Evolutionary conservation across 2,888 invertebrate species (phyloP), one percentile per base, ranked within the genome.

Genomic region (Drosophila prolongata): DNA sequence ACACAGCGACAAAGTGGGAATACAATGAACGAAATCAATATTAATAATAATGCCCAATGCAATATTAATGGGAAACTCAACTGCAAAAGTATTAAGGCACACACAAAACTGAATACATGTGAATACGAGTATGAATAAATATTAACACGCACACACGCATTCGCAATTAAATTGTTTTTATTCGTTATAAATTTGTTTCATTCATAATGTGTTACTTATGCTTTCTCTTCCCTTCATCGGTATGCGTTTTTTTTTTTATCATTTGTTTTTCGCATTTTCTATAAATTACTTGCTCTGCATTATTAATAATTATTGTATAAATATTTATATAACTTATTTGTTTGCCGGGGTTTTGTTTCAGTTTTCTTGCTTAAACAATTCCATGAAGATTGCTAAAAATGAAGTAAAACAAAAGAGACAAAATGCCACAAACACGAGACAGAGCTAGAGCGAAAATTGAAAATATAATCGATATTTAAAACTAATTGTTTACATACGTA

Each of bases 141-240:
- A 71, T 71, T 55, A 71, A 71, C 61, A 77, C 74, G 77, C 76
- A 79, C 77, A 83, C 77, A 76, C 78, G 73, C 78, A 75, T 86
- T 77, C 79, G 85, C 79, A 85, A 83, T 79, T 88, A 83, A 84
- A 80, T 82, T 74, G 72, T 80, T 78, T 79, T 81, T 79, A 81
- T 81, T 82, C 73, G 69, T 78, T 78, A 79, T 81, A 79, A 78
- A 77, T 79, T 78, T 71, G 62, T 75, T 76, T 57, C 59, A 58
- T 67, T 74, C 58, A 74, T 73, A 53, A 66, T 65, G 55, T 75
- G 59, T 74, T 65, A 54, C 55, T 74, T 59, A 73, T 73, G 68
- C 67, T 56, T 46, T 65, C 53, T 13, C 53, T 13, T 61, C 71
- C 60, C 68, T 40, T 49, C 43, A 47, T 54, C 52, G 49, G 52